These are phyloP conservation scores for Holothuria scabra DNA, from an alignment of 53 echinoderm and acorn worm species.

Conservation along the genomic window DNA sequence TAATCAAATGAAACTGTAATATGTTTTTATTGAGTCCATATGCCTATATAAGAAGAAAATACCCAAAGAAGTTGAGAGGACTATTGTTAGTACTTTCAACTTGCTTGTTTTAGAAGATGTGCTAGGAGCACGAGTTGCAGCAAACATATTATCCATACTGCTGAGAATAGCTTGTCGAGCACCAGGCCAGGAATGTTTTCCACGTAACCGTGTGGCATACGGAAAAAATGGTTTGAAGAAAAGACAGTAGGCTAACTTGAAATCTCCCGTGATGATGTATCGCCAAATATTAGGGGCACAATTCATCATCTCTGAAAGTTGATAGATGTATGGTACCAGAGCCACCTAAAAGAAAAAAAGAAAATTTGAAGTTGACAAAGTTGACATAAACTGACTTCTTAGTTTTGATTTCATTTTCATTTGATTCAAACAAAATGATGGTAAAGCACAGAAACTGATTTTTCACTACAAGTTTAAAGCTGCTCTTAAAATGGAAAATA, in stretches of 20 bases:
- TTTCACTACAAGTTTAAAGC: too few species aligned
- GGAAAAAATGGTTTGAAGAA: slow-evolving; percentile 33
- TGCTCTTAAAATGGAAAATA: too few species aligned
- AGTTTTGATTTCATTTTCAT: too few species aligned
- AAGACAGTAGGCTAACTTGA: background rate
- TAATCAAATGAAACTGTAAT: too few species aligned
- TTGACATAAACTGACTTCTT: too few species aligned
- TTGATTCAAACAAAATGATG: too few species aligned
- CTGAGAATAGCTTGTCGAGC: slow-evolving; percentile 13
- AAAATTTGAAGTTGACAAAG: too few species aligned
- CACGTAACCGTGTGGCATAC: slow-evolving; percentile 15
- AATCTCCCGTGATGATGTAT: slow-evolving; percentile 4
- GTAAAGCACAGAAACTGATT: too few species aligned
- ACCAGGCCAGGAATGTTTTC: slow-evolving; percentile 26
- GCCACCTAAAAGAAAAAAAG: background rate
- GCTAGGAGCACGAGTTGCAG: background rate
- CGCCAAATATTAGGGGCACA: slow-evolving; percentile 34
- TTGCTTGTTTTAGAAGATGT: background rate
- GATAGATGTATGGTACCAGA: background rate
- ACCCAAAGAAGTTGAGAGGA: background rate
- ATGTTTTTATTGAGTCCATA: too few species aligned
- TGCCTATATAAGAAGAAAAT: too few species aligned
- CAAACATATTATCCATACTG: slow-evolving; percentile 37
- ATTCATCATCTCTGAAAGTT: background rate
- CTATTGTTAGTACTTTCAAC: background rate